phyloP scores from a whole-genome alignment of 2,888 invertebrate species.

The Diplolepis rosae region DNA sequence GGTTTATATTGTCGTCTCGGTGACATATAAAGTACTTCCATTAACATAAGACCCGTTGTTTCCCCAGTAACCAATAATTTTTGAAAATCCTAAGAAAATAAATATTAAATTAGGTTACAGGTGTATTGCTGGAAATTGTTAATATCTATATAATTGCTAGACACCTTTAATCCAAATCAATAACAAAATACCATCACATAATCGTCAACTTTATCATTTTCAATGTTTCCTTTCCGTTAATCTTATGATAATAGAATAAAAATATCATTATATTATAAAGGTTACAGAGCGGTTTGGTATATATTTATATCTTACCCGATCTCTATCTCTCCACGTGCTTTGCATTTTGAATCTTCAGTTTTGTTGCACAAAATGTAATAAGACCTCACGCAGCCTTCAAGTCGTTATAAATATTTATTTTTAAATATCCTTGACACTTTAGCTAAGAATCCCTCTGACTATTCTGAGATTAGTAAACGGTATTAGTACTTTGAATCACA shows the following conservation, averaged over 20 bases:
- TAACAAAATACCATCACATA: too few relatives aligned
- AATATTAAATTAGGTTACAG: too few relatives aligned
- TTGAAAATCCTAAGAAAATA: constrained; percentile 56
- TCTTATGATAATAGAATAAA: too few relatives aligned
- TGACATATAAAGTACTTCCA: constrained; percentile 47
- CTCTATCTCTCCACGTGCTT: constrained; percentile 23
- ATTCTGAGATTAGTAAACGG: too few relatives aligned
- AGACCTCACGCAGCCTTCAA: not conserved
- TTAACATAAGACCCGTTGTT: constrained; percentile 53
- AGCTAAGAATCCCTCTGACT: not conserved
- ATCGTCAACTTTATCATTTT: too few relatives aligned
- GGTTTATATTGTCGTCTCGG: constrained; percentile 55
- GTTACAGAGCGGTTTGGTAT: not conserved
- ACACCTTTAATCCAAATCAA: too few relatives aligned
- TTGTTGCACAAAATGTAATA: constrained; percentile 1
- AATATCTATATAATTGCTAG: too few relatives aligned
- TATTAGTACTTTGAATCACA: too few relatives aligned
- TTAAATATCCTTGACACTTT: constrained; percentile 16
- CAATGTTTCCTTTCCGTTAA: too few relatives aligned
- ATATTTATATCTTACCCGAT: not conserved
- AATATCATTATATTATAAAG: too few relatives aligned
- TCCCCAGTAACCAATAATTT: constrained; percentile 56
- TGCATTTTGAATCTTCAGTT: constrained; percentile 9
- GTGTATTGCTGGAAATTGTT: too few relatives aligned
- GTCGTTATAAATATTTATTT: constrained; percentile 18